phyloP scores from a whole-genome alignment of 92 coral and sea anemone species.

The Porites lobata region DNA sequence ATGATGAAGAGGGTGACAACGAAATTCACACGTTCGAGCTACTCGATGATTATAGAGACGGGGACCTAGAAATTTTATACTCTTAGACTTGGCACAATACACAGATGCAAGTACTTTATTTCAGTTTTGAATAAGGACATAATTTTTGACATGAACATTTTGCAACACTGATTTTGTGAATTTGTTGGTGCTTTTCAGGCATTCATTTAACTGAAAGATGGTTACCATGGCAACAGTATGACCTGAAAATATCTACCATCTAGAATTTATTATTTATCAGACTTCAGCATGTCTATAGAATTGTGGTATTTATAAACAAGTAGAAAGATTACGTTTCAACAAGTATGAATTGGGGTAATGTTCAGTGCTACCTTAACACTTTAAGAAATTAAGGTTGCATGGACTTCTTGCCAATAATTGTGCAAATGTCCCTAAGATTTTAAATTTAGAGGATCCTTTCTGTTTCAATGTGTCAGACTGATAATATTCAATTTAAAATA shows the following conservation, averaged over 20 bases:
- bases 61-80: conserved; percentile 52
- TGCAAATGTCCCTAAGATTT: background rate
- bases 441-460: background rate
- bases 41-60: conserved; percentile 43
- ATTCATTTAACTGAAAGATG: conserved; percentile 41
- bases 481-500: background rate
- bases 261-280: conserved; percentile 23
- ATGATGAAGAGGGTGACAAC: conserved; percentile 26
- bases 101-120: conserved; percentile 18
- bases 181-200: background rate
- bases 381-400: conserved; percentile 38
- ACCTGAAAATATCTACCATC: conserved; percentile 23
- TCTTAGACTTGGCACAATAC: background rate
- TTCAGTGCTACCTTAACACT: conserved; percentile 40
- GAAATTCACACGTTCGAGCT: conserved; percentile 33
- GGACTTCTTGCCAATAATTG: conserved; percentile 6
- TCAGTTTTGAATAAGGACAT: conserved; percentile 34
- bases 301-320: background rate
- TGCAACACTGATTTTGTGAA: background rate
- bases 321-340: conserved; percentile 18
- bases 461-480: background rate
- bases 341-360: conserved; percentile 15
- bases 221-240: conserved; percentile 44
- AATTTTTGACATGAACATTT: background rate
- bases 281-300: conserved; percentile 29